Evolutionary conservation across 2,797 vertebrate genomes (phyloP).

Genomic region (Alauda arvensis): DNA sequence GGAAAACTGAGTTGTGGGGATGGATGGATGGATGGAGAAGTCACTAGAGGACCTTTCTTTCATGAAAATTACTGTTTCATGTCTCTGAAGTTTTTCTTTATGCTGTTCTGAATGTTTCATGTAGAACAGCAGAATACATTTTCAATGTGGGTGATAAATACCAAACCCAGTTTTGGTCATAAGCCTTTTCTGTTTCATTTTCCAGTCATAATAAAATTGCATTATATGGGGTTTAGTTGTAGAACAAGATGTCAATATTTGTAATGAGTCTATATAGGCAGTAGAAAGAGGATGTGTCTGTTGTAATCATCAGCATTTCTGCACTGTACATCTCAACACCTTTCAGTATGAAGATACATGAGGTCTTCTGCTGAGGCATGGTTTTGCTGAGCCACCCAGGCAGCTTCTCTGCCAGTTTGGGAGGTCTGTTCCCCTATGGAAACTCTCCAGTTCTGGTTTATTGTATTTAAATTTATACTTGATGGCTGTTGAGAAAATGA

Average conservation of each 20-base stretch:
- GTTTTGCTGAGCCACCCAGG: neutral
- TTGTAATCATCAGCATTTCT: conserved; percentile 2
- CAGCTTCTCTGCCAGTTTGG: neutral
- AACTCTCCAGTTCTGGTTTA: neutral
- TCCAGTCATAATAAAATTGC: conserved; percentile 8
- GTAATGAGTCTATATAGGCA: neutral
- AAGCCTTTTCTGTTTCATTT: conserved; percentile 31
- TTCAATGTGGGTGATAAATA: neutral
- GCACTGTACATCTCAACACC: neutral
- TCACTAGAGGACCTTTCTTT: neutral
- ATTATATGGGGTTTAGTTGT: neutral
- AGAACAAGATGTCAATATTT: neutral
- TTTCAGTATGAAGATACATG: neutral
- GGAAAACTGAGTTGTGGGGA: neutral
- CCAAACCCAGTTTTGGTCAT: neutral
- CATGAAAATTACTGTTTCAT: neutral
- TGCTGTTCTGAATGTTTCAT: neutral
- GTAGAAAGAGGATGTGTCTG: neutral
- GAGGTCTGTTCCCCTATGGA: neutral
- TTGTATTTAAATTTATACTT: neutral
- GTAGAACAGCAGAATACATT: neutral
- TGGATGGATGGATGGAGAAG: neutral
- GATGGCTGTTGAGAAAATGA: neutral
- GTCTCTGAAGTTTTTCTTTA: neutral
- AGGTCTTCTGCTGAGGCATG: neutral